These are phyloP conservation scores for Myioborus melanocephalus DNA, from an alignment of 2,797 vertebrate species.

Conservation along the genomic window DNA sequence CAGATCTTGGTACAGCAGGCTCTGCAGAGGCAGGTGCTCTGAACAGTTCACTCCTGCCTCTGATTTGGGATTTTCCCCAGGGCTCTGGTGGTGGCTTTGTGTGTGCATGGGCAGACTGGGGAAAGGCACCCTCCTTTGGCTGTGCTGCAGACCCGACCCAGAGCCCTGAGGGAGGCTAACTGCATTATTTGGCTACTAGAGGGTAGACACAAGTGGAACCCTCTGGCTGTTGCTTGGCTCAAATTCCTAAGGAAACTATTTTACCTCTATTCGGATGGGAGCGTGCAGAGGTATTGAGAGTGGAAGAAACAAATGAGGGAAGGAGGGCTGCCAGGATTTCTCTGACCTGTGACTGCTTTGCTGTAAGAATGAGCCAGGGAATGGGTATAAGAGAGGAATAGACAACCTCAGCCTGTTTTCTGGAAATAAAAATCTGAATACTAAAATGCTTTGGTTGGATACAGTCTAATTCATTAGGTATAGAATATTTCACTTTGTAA, in stretches of 20 bases:
- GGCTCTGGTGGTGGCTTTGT: background rate
- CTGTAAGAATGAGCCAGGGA: background rate
- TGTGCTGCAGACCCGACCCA: background rate
- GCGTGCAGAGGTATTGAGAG: fast-evolving
- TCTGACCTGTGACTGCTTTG: background rate
- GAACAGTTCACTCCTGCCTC: fast-evolving
- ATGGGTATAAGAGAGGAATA: background rate
- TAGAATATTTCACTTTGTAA: background rate
- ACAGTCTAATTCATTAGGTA: background rate
- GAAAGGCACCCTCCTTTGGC: background rate
- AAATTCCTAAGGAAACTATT: background rate
- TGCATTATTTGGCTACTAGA: background rate
- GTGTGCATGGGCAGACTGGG: background rate
- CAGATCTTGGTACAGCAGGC: background rate
- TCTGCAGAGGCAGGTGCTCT: background rate
- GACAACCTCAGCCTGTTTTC: background rate
- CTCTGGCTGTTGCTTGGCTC: background rate
- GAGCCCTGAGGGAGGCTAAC: background rate
- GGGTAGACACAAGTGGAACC: background rate
- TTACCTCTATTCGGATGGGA: background rate
- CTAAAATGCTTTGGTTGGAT: background rate
- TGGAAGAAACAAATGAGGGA: background rate
- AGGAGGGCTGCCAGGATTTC: background rate
- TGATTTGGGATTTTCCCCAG: background rate
- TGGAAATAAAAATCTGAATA: background rate